Evolutionary conservation across 2,113 vertebrate genomes (phyloP), one percentile per base, ranked within the genome.

Genomic region (Tiliqua scincoides): DNA sequence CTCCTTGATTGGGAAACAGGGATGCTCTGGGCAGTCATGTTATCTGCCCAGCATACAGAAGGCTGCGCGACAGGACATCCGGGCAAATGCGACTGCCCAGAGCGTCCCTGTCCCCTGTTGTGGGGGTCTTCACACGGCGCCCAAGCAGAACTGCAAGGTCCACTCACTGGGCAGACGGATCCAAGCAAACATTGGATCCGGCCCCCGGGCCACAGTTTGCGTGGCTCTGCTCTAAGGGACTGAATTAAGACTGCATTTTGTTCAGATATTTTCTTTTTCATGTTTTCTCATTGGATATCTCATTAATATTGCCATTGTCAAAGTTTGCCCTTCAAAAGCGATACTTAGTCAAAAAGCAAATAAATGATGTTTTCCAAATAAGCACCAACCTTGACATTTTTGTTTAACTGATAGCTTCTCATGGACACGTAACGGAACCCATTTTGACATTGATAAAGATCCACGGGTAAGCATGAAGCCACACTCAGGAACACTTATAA

Each of bases 381-480:
- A 85, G 3, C 15, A 89, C 40, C 67, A 83, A 88, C 43, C 40
- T 76, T 1, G 70, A 35, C 62, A 76, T 80, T 1, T 82, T 88
- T 88, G 73, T 92, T 63, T 88, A 37, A 84, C 92, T 93, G 63
- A 82, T 93, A 99, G 99, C 90, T 99, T 99, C 92, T 99, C 98
- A 67, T 99, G 98, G 98, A 99, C 98, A 0, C 97, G 97, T 86
- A 98, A 99, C 83, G 98, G 99, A 89, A 99, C 97, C 71, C 98
- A 99, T 96, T 99, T 98, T 94, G 98, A 99, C 94, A 96, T 98
- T 14, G 98, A 99, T 79, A 95, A 97, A 90, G 97, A 99, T 90
- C 73, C 96, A 85, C 96, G 96, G 27, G 97, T 99, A 88, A 97
- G 91, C 89, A 98, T 98, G 98, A 98, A 94, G 93, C 90, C 96